A percentile compares a stretch with the other conserved stretches of the same genome.
phyloP scores from a whole-genome alignment of 92 coral and sea anemone species.

The Montipora capitata region DNA sequence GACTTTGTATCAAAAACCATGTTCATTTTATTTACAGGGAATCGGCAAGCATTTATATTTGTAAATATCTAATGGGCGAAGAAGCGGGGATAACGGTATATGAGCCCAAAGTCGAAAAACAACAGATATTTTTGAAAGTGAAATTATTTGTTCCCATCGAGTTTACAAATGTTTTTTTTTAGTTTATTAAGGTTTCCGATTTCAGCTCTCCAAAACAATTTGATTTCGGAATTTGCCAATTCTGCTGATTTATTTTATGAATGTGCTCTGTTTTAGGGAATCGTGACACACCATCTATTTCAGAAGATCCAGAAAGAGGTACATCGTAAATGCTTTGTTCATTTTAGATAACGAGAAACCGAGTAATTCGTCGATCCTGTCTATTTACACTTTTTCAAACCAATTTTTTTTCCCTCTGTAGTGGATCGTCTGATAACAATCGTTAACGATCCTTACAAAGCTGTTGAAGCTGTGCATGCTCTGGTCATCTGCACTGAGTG shows the following conservation, averaged over 20 bases:
- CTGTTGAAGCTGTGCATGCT: conserved; percentile 89
- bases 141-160: not conserved
- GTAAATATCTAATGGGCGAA: conserved; percentile 97
- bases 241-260: not conserved
- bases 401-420: too few relatives aligned
- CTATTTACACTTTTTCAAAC: too few relatives aligned
- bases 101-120: conserved; percentile 97
- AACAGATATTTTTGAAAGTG: conserved; percentile 91
- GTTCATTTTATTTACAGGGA: conserved; percentile 65
- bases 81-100: conserved; percentile 92
- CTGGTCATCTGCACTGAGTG: conserved; percentile 95
- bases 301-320: conserved; percentile 95
- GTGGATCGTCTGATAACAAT: conserved; percentile 87
- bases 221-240: too few relatives aligned
- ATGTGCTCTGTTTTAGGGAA: conserved; percentile 60
- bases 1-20: too few relatives aligned
- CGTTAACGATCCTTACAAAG: conserved; percentile 91
- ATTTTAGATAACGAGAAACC: too few relatives aligned
- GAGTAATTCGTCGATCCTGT: too few relatives aligned
- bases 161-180: not conserved
- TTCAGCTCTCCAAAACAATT: too few relatives aligned
- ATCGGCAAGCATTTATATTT: conserved; percentile 95
- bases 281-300: conserved; percentile 86
- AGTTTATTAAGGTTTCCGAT: too few relatives aligned
- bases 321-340: not conserved